These are phyloP conservation scores for Archocentrus centrarchus DNA, from an alignment of 2,113 vertebrate genomes.

Conservation along the genomic window DNA sequence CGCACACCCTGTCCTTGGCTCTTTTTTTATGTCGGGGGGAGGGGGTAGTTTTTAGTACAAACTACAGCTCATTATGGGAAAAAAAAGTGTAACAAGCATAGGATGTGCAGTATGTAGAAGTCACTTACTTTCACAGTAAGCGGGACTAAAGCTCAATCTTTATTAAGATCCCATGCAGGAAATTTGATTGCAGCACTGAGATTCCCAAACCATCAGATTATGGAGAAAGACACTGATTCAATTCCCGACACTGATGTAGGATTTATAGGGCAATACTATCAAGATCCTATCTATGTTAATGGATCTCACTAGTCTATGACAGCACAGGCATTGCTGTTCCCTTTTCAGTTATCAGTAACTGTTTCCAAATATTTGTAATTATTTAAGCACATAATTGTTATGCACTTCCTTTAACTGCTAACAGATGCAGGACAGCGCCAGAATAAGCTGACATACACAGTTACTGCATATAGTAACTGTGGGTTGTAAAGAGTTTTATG, in stretches of 20 bases:
- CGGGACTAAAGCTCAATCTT: neutral
- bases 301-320: neutral
- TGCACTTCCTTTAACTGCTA: neutral
- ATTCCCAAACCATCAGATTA: neutral
- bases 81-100: neutral
- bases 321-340: neutral
- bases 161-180: neutral
- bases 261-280: neutral
- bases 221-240: neutral
- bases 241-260: neutral
- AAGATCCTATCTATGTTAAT: neutral
- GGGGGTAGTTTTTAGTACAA: neutral
- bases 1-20: slow-evolving; percentile 40
- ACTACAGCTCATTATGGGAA: neutral
- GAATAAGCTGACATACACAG: neutral
- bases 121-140: neutral
- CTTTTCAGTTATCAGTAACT: neutral
- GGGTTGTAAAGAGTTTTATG: neutral
- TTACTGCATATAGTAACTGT: neutral
- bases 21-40: neutral
- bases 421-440: neutral
- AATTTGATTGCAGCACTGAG: neutral
- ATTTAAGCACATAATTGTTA: neutral
- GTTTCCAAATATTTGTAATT: neutral
- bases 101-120: neutral